Conservation (phyloP, 2,797 vertebrate species). For the Sternotherus odoratus region DNA sequence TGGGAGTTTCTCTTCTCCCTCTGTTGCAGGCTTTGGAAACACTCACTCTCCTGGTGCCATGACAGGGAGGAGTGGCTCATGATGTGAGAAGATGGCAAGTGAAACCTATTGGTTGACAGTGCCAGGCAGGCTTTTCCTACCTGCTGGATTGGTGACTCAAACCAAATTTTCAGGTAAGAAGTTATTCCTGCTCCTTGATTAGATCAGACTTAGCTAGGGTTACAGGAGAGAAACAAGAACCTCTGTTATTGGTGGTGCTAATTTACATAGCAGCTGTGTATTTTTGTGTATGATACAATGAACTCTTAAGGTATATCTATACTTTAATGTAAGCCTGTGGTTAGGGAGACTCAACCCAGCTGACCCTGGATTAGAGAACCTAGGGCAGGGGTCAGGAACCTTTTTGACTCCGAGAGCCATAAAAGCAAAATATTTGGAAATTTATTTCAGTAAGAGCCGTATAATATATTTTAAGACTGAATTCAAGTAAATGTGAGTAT, state of each 20-base stretch:
- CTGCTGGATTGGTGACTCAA: background rate
- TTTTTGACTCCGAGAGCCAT: too few species aligned
- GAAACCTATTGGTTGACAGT: background rate
- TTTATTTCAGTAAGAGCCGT: too few species aligned
- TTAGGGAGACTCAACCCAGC: background rate
- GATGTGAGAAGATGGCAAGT: background rate
- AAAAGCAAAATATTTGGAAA: too few species aligned
- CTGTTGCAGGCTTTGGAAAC: background rate
- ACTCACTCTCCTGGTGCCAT: background rate
- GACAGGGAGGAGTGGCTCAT: background rate
- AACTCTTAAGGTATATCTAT: fast-evolving
- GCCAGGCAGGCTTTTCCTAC: background rate
- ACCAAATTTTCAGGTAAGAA: background rate
- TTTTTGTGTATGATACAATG: background rate
- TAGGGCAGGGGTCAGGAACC: too few species aligned
- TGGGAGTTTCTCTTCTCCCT: background rate
- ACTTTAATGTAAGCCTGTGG: background rate
- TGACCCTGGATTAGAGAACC: background rate
- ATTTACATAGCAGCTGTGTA: background rate
- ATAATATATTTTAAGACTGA: too few species aligned
- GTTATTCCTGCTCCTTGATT: background rate
- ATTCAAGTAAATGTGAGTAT: too few species aligned
- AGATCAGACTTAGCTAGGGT: background rate
- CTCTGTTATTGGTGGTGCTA: background rate
- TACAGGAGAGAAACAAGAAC: background rate